Evolutionary conservation across 2,888 invertebrate species (phyloP).

Genomic region (Conops quadrifasciatus): DNA sequence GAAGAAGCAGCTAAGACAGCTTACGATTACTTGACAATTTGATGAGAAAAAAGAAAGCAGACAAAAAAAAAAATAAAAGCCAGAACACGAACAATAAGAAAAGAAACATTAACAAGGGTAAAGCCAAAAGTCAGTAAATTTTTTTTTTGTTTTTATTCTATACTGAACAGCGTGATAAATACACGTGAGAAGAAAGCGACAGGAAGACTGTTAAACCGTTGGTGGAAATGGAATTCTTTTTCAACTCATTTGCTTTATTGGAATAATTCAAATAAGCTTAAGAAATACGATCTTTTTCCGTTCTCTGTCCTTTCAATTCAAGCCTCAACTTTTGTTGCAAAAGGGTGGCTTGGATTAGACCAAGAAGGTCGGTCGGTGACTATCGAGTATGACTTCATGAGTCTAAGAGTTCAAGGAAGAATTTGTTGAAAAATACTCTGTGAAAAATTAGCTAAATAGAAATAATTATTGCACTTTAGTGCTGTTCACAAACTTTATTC

Average conservation of each 20-base stretch:
- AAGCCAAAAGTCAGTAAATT: background rate
- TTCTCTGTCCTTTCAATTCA: background rate
- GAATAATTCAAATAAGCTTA: background rate
- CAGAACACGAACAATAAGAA: background rate
- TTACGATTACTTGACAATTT: constrained; percentile 26
- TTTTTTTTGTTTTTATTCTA: background rate
- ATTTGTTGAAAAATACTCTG: too few relatives aligned
- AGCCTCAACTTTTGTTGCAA: background rate
- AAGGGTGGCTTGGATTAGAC: too few relatives aligned
- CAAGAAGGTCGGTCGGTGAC: too few relatives aligned
- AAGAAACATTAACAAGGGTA: background rate
- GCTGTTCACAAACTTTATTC: too few relatives aligned
- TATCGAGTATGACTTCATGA: too few relatives aligned
- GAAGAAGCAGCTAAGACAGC: constrained; percentile 24
- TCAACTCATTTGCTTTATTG: too few relatives aligned
- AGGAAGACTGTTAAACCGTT: background rate
- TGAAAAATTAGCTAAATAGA: too few relatives aligned
- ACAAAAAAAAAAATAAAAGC: background rate
- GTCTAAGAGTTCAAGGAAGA: too few relatives aligned
- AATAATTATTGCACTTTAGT: too few relatives aligned
- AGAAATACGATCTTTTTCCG: background rate
- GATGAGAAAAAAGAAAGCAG: background rate
- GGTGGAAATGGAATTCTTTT: too few relatives aligned
- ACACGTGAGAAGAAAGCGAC: background rate
- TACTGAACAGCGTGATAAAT: background rate